These are phyloP conservation scores for Lophotriccus pileatus DNA, from an alignment of 2,797 vertebrate genomes.

Conservation along the genomic window DNA sequence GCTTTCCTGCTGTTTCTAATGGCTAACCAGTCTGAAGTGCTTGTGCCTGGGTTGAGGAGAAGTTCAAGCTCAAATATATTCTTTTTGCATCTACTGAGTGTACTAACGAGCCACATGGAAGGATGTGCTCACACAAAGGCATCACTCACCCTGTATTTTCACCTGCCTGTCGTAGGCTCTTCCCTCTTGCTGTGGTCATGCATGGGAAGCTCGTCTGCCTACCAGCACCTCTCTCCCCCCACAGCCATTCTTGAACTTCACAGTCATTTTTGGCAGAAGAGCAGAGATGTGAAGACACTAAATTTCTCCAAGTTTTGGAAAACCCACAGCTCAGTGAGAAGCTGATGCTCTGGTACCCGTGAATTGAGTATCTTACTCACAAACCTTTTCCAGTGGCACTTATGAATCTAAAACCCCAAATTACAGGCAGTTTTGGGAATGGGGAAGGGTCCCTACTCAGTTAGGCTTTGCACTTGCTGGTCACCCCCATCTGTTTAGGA, in stretches of 20 bases:
- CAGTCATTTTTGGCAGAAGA: background rate
- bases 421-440: background rate
- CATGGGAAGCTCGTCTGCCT: background rate
- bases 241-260: background rate
- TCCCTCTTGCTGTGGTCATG: background rate
- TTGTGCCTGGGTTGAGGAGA: background rate
- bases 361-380: background rate
- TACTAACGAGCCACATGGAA: accelerated
- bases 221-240: background rate
- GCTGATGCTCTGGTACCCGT: background rate
- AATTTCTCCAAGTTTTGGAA: background rate
- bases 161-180: background rate
- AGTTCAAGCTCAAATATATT: background rate
- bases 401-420: background rate
- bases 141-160: background rate
- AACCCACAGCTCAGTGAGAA: background rate
- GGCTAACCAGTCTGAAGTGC: background rate
- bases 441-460: background rate
- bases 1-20: background rate
- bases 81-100: background rate
- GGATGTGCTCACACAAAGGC: background rate
- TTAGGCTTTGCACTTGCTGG: background rate
- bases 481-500: background rate
- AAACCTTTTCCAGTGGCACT: background rate
- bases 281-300: background rate